Conservation (phyloP, 2,888 invertebrate species). For the Portevinia maculata region DNA sequence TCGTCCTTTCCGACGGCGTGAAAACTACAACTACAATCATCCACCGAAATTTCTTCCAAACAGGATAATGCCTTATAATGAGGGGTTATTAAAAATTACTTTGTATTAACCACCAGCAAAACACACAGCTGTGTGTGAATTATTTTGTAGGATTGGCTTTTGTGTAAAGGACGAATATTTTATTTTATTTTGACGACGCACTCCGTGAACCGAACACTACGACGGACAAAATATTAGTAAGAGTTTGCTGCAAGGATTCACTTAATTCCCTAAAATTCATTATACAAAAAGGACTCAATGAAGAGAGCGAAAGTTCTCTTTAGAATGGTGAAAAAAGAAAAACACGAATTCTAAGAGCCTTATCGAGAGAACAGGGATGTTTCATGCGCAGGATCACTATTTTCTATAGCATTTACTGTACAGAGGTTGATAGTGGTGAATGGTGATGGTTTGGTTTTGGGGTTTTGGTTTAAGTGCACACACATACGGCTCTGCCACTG, state of each 20-base stretch:
- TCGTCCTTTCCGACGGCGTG: constrained; percentile 45
- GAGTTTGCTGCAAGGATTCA: constrained; percentile 60
- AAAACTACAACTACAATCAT: constrained; percentile 7
- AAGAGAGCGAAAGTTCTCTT: constrained; percentile 1
- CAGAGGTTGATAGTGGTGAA: constrained; percentile 3
- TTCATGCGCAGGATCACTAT: constrained; percentile 26
- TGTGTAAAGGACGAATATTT: constrained; percentile 38
- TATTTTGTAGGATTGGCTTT: background rate
- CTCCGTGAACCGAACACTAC: constrained; percentile 60
- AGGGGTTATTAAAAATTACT: constrained; percentile 51
- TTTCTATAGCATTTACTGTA: background rate
- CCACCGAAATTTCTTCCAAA: background rate
- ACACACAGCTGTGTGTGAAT: constrained; percentile 8
- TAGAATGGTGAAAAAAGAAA: constrained; percentile 14
- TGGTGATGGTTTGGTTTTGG: constrained; percentile 32
- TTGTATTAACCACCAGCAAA: background rate
- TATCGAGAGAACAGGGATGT: constrained; percentile 19
- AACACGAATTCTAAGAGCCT: constrained; percentile 1
- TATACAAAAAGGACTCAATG: constrained; percentile 25
- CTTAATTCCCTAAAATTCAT: constrained; percentile 8
- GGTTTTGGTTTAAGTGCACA: constrained; percentile 23
- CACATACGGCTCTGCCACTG: constrained; percentile 15
- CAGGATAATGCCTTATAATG: constrained; percentile 56
- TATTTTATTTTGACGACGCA: constrained; percentile 33
- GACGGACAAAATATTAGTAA: constrained; percentile 70